These are phyloP conservation scores for Squalus acanthias DNA, from an alignment of 2,797 vertebrate genomes.

Conservation along the genomic window DNA sequence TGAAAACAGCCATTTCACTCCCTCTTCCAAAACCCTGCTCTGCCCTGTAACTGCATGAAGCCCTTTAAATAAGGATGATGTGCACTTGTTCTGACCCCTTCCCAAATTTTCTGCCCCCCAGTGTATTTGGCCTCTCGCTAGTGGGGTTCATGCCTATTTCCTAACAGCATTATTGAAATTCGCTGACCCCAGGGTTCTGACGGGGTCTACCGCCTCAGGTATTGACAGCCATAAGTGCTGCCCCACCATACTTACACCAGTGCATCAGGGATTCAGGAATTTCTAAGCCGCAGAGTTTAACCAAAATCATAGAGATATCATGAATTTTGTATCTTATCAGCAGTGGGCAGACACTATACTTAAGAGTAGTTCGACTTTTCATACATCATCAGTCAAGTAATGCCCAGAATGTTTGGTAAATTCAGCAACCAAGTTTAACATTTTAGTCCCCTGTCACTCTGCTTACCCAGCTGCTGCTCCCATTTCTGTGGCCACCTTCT, in stretches of 20 bases:
- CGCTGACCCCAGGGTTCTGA: not conserved
- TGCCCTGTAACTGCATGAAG: too few relatives aligned
- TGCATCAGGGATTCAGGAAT: not conserved
- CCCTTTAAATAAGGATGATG: too few relatives aligned
- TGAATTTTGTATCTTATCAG: too few relatives aligned
- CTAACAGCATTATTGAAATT: not conserved
- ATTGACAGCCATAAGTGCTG: not conserved
- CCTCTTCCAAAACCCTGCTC: not conserved
- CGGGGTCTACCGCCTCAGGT: not conserved
- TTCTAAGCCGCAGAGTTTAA: not conserved
- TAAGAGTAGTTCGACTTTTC: too few relatives aligned
- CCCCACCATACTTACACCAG: not conserved
- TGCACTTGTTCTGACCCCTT: not conserved
- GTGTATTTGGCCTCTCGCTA: not conserved
- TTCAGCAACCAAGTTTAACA: not conserved
- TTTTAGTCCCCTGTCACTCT: too few relatives aligned
- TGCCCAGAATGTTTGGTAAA: not conserved
- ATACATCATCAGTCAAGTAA: too few relatives aligned
- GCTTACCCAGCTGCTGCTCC: too few relatives aligned
- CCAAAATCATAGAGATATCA: not conserved
- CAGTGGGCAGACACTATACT: too few relatives aligned
- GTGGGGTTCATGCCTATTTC: not conserved
- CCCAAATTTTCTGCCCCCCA: not conserved
- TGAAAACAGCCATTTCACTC: not conserved
- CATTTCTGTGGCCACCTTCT: too few relatives aligned